Evolutionary conservation across 2,888 invertebrate species (phyloP).

Genomic region (Drosophila flavopinicola): DNA sequence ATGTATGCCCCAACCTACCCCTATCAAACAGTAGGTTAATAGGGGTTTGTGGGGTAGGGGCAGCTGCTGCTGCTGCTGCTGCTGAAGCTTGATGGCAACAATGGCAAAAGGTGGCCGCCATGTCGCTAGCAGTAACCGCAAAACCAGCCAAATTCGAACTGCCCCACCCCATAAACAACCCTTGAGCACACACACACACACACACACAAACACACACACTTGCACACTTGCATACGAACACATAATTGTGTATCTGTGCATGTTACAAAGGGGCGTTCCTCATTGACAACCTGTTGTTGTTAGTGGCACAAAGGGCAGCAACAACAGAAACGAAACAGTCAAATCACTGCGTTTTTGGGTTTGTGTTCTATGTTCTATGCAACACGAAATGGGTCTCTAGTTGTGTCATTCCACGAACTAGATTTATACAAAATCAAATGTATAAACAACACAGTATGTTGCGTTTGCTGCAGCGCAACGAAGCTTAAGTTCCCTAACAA

Average conservation of each 20-base stretch:
- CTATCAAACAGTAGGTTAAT: not conserved
- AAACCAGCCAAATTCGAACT: conserved; percentile 38
- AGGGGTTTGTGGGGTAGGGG: conserved; percentile 9
- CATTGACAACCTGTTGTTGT: conserved; percentile 74
- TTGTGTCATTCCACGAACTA: no score
- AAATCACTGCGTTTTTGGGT: conserved; percentile 16
- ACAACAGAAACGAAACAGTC: conserved; percentile 13
- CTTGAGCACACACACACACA: conserved; percentile 18
- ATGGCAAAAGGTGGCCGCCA: conserved; percentile 16
- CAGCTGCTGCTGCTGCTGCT: not conserved
- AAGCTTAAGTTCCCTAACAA: conserved; percentile 31
- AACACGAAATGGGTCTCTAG: conserved; percentile 33
- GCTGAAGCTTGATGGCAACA: conserved; percentile 4
- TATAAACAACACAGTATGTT: conserved; percentile 22
- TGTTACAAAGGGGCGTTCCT: conserved; percentile 42
- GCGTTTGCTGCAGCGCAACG: not conserved
- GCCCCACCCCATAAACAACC: conserved; percentile 32
- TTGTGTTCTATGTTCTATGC: conserved; percentile 19
- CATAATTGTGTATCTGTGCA: conserved; percentile 59
- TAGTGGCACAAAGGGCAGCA: conserved; percentile 24
- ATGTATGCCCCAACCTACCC: not conserved
- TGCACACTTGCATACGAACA: no score
- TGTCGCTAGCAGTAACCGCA: conserved; percentile 54
- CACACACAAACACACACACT: conserved; percentile 12
- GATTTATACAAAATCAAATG: conserved; percentile 32